phyloP scores from a whole-genome alignment of 2,888 invertebrate genomes.

The Brachyptera risi region DNA sequence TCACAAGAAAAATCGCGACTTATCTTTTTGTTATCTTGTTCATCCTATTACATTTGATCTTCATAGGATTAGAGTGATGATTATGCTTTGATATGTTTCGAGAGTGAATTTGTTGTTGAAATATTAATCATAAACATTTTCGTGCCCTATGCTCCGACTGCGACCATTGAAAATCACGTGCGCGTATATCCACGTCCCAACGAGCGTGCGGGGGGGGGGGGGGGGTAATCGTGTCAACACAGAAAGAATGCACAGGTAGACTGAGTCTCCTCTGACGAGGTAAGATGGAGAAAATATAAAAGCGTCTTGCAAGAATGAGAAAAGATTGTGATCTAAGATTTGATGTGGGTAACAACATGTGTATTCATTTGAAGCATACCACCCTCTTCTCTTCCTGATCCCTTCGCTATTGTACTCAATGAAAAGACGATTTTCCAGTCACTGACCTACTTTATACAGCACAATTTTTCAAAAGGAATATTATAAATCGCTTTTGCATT shows the following conservation, averaged over 20 bases:
- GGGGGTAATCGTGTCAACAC: conserved; percentile 6
- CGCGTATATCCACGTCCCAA: background rate
- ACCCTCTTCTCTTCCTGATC: background rate
- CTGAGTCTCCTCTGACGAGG: background rate
- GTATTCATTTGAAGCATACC: conserved; percentile 1
- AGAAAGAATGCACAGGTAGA: conserved; percentile 9
- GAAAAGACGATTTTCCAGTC: conserved; percentile 14
- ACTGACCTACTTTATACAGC: conserved; percentile 5
- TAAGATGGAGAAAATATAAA: background rate
- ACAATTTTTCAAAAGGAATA: background rate
- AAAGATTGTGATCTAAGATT: conserved; percentile 7
- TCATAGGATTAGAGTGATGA: too few relatives aligned
- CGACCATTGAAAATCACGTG: conserved; percentile 6
- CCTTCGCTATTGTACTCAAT: background rate
- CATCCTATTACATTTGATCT: too few relatives aligned
- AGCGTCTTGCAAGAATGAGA: background rate
- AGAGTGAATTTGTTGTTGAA: too few relatives aligned
- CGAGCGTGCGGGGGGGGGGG: conserved; percentile 1
- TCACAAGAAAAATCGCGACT: too few relatives aligned
- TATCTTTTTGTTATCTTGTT: too few relatives aligned
- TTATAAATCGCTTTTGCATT: conserved; percentile 4
- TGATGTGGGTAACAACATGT: conserved; percentile 10
- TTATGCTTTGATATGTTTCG: too few relatives aligned
- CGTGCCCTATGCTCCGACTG: too few relatives aligned
- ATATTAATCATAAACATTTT: too few relatives aligned